A percentile compares a stretch with the other conserved stretches of the same genome.
Conservation (phyloP, 2,797 vertebrate genomes). For the Enteromius fasciolatus region DNA sequence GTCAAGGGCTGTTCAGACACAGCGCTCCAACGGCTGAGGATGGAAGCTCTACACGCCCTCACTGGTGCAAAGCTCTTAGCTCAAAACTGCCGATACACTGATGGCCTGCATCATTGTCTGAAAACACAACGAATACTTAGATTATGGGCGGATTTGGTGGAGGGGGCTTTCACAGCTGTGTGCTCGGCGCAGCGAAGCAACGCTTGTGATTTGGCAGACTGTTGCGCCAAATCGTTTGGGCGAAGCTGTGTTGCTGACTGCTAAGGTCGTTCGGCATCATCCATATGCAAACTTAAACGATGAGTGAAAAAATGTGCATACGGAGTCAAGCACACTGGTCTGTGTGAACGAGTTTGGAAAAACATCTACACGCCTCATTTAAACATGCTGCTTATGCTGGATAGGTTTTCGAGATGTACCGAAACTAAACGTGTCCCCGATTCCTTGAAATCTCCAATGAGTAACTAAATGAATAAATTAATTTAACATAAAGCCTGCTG, state of each 20-base stretch:
- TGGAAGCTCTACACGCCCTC: constrained; percentile 11
- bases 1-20: constrained; percentile 48
- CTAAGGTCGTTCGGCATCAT: constrained; percentile 27
- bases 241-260: constrained; percentile 37
- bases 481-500: background rate
- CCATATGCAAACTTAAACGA: constrained; percentile 26
- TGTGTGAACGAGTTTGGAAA: constrained; percentile 9
- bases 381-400: background rate
- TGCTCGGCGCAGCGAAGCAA: constrained; percentile 37
- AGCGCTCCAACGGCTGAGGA: constrained; percentile 33
- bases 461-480: background rate
- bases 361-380: constrained; percentile 8
- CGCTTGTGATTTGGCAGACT: constrained; percentile 44
- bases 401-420: background rate
- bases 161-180: constrained; percentile 36
- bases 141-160: constrained; percentile 34
- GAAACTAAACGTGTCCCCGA: background rate
- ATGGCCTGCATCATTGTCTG: constrained; percentile 43
- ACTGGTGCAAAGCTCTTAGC: constrained; percentile 26
- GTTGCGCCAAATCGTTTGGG: constrained; percentile 46
- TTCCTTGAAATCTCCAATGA: background rate
- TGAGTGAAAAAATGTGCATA: constrained; percentile 30
- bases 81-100: constrained; percentile 35
- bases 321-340: background rate
- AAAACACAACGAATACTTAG: constrained; percentile 32